phyloP scores from a whole-genome alignment of 2,797 vertebrate species.

The Gymnodraco acuticeps region DNA sequence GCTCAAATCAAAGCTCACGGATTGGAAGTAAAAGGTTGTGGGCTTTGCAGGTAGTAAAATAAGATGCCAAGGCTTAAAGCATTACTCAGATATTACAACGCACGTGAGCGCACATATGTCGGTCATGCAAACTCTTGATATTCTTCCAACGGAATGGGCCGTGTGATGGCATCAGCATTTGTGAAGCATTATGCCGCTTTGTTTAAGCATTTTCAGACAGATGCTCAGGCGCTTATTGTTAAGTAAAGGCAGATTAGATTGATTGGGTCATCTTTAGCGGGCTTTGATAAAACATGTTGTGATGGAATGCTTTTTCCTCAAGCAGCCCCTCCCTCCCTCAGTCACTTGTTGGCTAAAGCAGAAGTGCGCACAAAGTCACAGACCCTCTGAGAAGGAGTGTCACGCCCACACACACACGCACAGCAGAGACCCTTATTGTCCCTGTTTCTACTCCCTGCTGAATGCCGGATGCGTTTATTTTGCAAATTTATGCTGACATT shows the following conservation, averaged over 20 bases:
- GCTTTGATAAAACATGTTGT: conserved; percentile 58
- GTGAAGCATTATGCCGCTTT: conserved; percentile 52
- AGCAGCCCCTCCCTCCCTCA: conserved; percentile 17
- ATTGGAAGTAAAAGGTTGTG: conserved; percentile 76
- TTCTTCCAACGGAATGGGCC: conserved; percentile 30
- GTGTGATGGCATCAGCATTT: conserved; percentile 30
- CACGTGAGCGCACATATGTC: conserved; percentile 42
- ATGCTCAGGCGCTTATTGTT: conserved; percentile 57
- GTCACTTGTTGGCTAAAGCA: conserved; percentile 64
- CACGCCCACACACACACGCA: conserved; percentile 42
- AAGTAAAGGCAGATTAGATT: conserved; percentile 66
- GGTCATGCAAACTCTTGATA: conserved; percentile 22
- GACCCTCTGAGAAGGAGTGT: conserved; percentile 50
- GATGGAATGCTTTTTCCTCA: conserved; percentile 37
- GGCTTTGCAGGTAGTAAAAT: conserved; percentile 79
- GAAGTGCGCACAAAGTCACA: conserved; percentile 46
- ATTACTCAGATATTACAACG: conserved; percentile 57
- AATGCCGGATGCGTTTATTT: conserved; percentile 85
- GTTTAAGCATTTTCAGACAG: conserved; percentile 62
- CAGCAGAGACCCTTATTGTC: conserved; percentile 76
- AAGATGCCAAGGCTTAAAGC: conserved; percentile 72
- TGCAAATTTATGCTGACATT: conserved; percentile 91
- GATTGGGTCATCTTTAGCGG: conserved; percentile 61
- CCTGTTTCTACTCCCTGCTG: conserved; percentile 79
- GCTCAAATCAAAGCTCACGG: conserved; percentile 65